These are phyloP conservation scores for Saccostrea cuccullata DNA, from an alignment of 1,140 invertebrate genomes.

Conservation along the genomic window DNA sequence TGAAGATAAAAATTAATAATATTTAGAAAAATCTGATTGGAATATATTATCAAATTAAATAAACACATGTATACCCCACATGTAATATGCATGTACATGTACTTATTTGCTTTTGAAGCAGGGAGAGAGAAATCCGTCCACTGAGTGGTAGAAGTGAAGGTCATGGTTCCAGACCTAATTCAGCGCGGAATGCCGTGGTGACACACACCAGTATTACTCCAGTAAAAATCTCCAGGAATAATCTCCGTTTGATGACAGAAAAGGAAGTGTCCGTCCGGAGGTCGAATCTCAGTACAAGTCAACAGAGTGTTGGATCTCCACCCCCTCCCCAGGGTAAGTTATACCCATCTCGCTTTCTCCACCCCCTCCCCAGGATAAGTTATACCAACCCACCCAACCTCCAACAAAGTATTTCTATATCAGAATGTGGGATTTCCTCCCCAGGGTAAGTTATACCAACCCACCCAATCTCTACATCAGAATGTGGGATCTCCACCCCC, in stretches of 20 bases:
- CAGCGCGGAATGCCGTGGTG: conserved; percentile 53
- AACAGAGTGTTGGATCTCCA: conserved; percentile 54
- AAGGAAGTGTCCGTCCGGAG: conserved; percentile 75
- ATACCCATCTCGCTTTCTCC: too few species aligned
- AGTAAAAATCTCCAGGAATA: conserved; percentile 76
- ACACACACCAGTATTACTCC: conserved; percentile 63
- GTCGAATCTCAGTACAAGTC: conserved; percentile 69
- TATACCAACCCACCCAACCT: too few species aligned
- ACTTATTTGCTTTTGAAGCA: neutral
- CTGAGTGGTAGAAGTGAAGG: conserved; percentile 49
- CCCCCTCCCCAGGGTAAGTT: conserved; percentile 51
- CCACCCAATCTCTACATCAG: too few species aligned
- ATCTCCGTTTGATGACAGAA: conserved; percentile 75
- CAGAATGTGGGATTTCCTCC: too few species aligned
- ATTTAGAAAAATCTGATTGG: too few species aligned
- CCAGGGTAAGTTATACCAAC: neutral
- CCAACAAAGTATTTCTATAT: too few species aligned
- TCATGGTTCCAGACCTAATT: conserved; percentile 56
- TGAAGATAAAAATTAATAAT: neutral
- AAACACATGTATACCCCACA: neutral
- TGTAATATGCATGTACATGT: too few species aligned
- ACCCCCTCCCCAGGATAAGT: too few species aligned
- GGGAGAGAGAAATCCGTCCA: conserved; percentile 40
- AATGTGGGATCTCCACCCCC: too few species aligned
- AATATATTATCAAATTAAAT: too few species aligned